Base-by-base conservation (phyloP, 2,888 invertebrate genomes). In the Onchidella celtica region DNA sequence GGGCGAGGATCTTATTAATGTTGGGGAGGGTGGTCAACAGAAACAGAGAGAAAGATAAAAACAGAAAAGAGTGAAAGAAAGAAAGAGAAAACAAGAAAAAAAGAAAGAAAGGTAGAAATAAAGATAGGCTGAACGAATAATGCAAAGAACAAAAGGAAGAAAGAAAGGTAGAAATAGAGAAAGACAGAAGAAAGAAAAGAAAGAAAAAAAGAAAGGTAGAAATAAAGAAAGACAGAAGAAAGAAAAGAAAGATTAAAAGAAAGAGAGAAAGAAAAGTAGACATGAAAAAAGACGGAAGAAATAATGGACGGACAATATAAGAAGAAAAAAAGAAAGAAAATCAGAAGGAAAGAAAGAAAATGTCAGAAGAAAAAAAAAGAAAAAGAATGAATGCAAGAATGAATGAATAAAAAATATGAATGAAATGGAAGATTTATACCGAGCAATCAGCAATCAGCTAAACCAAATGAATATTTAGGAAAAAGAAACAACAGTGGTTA, bases 11-110 rank as follows among this genome's bases (percentile, higher is more conserved):
- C n/a, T n/a, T n/a, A n/a, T n/a, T n/a, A n/a, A n/a, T n/a, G n/a
- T n/a, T n/a, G n/a, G n/a, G n/a, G n/a, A n/a, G n/a, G n/a, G n/a
- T n/a, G n/a, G n/a, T n/a, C n/a, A n/a, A n/a, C n/a, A n/a, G n/a
- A n/a, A n/a, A n/a, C n/a, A n/a, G 47, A 70, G 47, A 70, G 47
- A 36, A 27, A 70, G 70, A 70, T n/a, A 40, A 32, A 70, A 40
- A 70, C n/a, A 40, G 47, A 70, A 32, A 40, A 61, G 27, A 34
- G 61, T 17, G 34, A 66, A 29, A 40, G 32, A 70, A 32, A 24
- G 11, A 27, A 32, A n/a, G 40, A 17, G 4, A 24, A 32, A 55
- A 47, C n/a, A 29, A 24, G 74, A 34, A 11, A 34, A 59, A 27
- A 27, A 73, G 32, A 32, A 32, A 36, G 59, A 57, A 27, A 38